Base-by-base conservation (phyloP, 2,113 vertebrate genomes). In the Mormoops blainvillei region DNA sequence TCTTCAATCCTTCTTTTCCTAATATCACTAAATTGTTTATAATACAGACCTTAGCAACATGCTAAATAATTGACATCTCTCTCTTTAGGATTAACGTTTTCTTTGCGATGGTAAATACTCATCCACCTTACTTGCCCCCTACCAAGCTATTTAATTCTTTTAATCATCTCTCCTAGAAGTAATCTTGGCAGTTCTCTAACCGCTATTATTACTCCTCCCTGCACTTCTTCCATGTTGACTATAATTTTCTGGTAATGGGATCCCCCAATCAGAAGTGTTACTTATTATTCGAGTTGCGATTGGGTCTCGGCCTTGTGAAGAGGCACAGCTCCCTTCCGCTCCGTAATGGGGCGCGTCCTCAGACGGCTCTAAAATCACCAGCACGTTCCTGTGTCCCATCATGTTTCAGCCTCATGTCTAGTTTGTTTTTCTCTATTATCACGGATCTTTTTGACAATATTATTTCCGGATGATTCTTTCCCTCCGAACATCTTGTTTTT, bases 241-340 rank as follows among this genome's bases (percentile, higher is more conserved):
- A 50, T 76, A 92, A 96, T 91, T 94, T 96, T 86, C 91, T 77
- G 50, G 41, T 81, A 92, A 84, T 71, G n/a, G 85, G 50, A 90
- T 74, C 28, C n/a, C 45, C 45, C 43, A 70, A 80, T 74, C 52
- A 92, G 74, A 92, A 94, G 28, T 48, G n/a, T 94, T 89, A 87
- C 84, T 94, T 87, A 87, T 91, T 54, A 88, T 85, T 92, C 56
- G n/a, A 87, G 48, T 19, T 63, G 81, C 36, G 58, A 77, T 45
- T 33, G 26, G 28, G 33, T 77, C 45, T 83, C 70, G 52, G 71
- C 18, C 20, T 71, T 26, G 18, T 36, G 31, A 82, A 63, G 78
- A 86, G 48, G 3, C 38, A 2, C 5, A 8, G 52, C 7, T 81
- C 43, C 15, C 77, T 91, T 63, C 71, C 68, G 52, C 43, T 81